Evolutionary conservation across 2,888 invertebrate genomes (phyloP).

Genomic region (Drosophila niveifrons): DNA sequence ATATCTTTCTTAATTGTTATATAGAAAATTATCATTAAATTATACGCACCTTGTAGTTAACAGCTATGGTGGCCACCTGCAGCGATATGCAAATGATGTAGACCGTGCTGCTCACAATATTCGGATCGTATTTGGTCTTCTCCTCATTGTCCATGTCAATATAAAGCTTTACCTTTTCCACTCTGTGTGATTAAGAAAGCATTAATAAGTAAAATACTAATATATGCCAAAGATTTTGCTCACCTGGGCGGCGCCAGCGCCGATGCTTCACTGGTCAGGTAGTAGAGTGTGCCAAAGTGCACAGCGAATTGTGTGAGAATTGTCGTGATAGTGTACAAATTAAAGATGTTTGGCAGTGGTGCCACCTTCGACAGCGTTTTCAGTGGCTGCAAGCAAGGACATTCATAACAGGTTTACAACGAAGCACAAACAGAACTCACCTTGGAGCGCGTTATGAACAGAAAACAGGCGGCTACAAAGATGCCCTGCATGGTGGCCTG

Average conservation of each 20-base stretch:
- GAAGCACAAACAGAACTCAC: conserved; percentile 86
- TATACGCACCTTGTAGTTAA: conserved; percentile 96
- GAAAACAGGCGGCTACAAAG: conserved; percentile 97
- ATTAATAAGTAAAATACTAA: neutral
- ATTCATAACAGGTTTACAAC: neutral
- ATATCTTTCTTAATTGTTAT: too few relatives aligned
- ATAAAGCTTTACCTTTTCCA: conserved; percentile 87
- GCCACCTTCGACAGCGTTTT: conserved; percentile 96
- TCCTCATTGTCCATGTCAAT: conserved; percentile 88
- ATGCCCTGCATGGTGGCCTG: conserved; percentile 99
- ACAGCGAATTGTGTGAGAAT: conserved; percentile 97
- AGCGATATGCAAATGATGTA: conserved; percentile 99
- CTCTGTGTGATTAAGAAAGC: conserved; percentile 83
- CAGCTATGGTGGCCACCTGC: conserved; percentile 99
- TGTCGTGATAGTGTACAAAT: conserved; percentile 97
- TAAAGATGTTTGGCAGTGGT: conserved; percentile 99
- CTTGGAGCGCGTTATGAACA: conserved; percentile 99
- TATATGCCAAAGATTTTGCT: neutral
- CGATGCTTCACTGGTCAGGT: conserved; percentile 93
- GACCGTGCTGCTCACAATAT: conserved; percentile 98
- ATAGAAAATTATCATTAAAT: neutral
- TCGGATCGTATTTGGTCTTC: conserved; percentile 95
- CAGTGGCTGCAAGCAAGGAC: conserved; percentile 89
- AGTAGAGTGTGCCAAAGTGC: conserved; percentile 96
- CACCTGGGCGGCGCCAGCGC: conserved; percentile 90